Conservation (phyloP, 2,888 invertebrate genomes). For the Sympetrum striolatum region DNA sequence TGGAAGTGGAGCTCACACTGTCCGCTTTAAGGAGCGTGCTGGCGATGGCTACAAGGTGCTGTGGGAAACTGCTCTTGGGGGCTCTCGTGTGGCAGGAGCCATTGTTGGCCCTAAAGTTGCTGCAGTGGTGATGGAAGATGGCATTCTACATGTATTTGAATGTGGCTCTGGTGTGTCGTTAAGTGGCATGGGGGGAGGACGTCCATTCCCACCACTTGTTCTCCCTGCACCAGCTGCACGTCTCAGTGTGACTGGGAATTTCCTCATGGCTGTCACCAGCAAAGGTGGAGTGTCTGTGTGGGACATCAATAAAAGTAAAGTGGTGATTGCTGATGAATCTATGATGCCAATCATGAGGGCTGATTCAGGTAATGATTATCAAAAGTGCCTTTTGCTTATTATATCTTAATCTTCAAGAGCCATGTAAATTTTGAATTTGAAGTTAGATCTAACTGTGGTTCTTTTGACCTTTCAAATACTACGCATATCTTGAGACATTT, state of each 20-base stretch:
- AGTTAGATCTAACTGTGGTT: no score
- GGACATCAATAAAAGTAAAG: conserved; percentile 66
- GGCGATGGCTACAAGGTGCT: conserved; percentile 68
- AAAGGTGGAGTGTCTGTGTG: conserved; percentile 65
- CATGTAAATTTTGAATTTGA: no score
- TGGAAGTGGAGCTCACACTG: background rate
- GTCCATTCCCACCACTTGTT: conserved; percentile 64
- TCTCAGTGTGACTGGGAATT: conserved; percentile 62
- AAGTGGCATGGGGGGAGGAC: conserved; percentile 55
- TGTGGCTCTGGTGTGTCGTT: conserved; percentile 59
- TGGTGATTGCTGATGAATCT: conserved; percentile 68
- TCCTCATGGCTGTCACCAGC: conserved; percentile 65
- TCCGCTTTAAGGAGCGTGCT: conserved; percentile 8
- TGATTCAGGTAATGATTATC: conserved; percentile 46
- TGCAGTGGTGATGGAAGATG: conserved; percentile 72
- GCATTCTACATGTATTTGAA: conserved; percentile 69
- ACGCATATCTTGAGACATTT: no score
- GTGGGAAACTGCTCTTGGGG: conserved; percentile 61
- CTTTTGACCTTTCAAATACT: no score
- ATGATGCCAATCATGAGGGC: conserved; percentile 60
- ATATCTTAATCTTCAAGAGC: no score
- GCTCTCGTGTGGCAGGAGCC: conserved; percentile 67
- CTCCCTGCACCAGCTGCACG: conserved; percentile 68
- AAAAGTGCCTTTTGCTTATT: no score
- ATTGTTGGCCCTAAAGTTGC: conserved; percentile 68